Base-by-base conservation (phyloP, 2,797 vertebrate genomes). In the Xenopus petersii region DNA sequence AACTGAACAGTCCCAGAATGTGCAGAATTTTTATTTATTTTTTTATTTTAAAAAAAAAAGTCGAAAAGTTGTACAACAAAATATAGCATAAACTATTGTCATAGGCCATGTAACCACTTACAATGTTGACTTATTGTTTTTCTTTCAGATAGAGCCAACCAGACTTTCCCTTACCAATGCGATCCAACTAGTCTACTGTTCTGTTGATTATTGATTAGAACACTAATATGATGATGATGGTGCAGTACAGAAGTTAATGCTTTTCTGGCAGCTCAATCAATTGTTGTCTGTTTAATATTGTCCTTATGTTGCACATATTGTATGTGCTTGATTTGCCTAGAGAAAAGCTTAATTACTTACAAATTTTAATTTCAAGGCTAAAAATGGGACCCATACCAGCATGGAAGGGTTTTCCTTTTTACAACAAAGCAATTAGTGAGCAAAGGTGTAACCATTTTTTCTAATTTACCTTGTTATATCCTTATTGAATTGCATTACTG, bases 91-190 rank as follows among this genome's bases (percentile, higher is more conserved):
- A 2, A 30, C 26, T 30, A 30, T 30, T 30, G 26, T 30, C 26
- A 30, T 2, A 30, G 26, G 26, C 26, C 26, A 30, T 30, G 26
- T 81, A 9, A 60, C 42, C 49, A 12, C 5, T 6, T 6, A 42
- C 36, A 42, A 42, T 42, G 5, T 42, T 84, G 75, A 84, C 69
- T 30, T 30, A 2, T 30, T 83, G 80, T 84, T 63, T 91, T 87
- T 88, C 82, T 76, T 84, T 56, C 85, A 96, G 94, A 88, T 87
- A 89, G 80, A 91, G 82, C 80, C 80, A 26, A 83, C 83, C 82
- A 85, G 83, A 88, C 92, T 92, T 94, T 95, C 92, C 83, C 84
- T 75, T 76, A 79, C 85, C 89, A 91, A 88, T 90, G 88, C 90
- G 91, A 92, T 89, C 86, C 89, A 90, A 87, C 85, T 86, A 89